A percentile compares a stretch with the other conserved stretches of the same genome.
These are phyloP conservation scores for Archilochus colubris DNA, from an alignment of 2,113 vertebrate species.

Conservation along the genomic window DNA sequence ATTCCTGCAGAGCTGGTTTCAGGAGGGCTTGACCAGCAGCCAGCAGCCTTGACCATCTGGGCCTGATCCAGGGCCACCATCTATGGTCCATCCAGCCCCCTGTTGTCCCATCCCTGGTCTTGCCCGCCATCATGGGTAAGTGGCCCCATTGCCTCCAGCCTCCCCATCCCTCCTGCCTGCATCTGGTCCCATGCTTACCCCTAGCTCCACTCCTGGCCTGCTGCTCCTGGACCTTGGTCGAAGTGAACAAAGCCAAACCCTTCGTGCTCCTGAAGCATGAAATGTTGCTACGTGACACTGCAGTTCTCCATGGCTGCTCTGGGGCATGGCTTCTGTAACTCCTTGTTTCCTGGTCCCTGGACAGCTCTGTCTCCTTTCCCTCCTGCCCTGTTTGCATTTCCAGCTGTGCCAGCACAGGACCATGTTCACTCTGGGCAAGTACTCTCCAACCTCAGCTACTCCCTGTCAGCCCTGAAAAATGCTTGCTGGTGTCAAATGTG, in stretches of 20 bases:
- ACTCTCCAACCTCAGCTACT: background rate
- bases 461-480: background rate
- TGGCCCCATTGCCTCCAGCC: background rate
- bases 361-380: background rate
- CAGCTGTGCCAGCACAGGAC: background rate
- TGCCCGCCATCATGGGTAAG: accelerated
- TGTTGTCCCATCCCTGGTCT: background rate
- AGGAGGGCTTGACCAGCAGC: background rate
- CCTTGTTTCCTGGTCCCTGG: constrained; percentile 6
- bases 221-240: background rate
- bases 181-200: background rate
- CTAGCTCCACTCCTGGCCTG: background rate
- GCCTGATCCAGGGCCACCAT: accelerated
- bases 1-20: background rate
- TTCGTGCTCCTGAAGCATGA: background rate
- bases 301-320: background rate
- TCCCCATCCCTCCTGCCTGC: background rate
- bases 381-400: background rate
- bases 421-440: accelerated
- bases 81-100: accelerated
- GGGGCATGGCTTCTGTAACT: background rate
- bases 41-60: background rate
- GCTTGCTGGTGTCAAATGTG: background rate
- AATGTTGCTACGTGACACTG: constrained; percentile 50
- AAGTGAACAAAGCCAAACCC: background rate